phyloP scores from a whole-genome alignment of 1,140 invertebrate species.

The Drosophila baimaii region DNA sequence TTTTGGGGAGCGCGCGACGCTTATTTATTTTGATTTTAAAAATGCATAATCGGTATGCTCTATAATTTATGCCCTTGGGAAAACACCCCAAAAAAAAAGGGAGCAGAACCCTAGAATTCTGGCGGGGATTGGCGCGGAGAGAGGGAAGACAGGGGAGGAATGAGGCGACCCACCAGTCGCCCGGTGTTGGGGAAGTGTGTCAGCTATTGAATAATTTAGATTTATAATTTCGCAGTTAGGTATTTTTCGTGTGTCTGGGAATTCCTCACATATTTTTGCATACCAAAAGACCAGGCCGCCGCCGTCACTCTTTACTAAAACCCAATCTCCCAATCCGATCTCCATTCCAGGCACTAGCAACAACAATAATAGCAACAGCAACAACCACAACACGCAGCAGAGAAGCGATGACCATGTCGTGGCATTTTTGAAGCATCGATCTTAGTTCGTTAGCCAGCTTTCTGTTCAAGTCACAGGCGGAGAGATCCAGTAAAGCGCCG shows the following conservation, averaged over 20 bases:
- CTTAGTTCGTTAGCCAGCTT: constrained; percentile 59
- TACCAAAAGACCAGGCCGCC: constrained; percentile 60
- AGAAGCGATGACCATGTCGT: constrained; percentile 73
- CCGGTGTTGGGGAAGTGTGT: constrained; percentile 54
- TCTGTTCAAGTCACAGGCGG: constrained; percentile 37
- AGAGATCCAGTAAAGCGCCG: constrained; percentile 8
- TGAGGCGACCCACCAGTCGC: constrained; percentile 5
- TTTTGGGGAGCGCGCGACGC: constrained; percentile 51
- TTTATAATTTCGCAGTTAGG: constrained; percentile 74
- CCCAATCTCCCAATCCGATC: constrained; percentile 44
- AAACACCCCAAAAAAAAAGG: constrained; percentile 19
- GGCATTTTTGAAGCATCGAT: constrained; percentile 71
- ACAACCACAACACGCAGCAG: constrained; percentile 33
- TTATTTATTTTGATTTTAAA: constrained; percentile 61
- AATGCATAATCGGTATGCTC: constrained; percentile 73
- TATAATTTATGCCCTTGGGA: constrained; percentile 68
- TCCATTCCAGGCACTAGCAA: constrained; percentile 65
- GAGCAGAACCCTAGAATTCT: constrained; percentile 21
- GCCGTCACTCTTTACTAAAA: constrained; percentile 54
- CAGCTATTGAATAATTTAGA: constrained; percentile 76
- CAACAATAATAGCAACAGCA: constrained; percentile 49
- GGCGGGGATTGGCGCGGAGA: constrained; percentile 3
- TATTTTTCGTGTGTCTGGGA: constrained; percentile 56
- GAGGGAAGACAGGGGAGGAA: background rate
- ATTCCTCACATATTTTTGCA: constrained; percentile 81